Conservation (phyloP, 1,140 invertebrate species). For the Uloborus diversus region DNA sequence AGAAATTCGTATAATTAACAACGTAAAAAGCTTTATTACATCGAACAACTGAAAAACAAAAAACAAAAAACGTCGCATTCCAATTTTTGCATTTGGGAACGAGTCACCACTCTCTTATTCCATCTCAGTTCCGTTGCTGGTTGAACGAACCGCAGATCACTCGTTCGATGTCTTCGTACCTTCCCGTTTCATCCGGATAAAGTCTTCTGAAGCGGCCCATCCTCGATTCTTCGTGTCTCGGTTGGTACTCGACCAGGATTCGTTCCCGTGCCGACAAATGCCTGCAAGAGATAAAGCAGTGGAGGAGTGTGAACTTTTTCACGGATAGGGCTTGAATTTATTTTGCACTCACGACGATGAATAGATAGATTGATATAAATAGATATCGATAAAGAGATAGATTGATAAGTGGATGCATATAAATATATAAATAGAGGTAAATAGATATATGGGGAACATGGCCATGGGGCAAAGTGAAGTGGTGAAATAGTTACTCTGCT, state of each 20-base stretch:
- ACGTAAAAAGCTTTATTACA: no score
- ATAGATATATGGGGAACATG: no score
- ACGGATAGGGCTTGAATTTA: not conserved
- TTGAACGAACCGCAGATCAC: no score
- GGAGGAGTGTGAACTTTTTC: no score
- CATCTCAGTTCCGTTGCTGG: not conserved
- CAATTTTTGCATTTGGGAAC: not conserved
- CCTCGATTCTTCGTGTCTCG: not conserved
- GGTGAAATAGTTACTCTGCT: no score
- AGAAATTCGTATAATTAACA: no score
- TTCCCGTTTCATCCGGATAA: slow-evolving; percentile 12
- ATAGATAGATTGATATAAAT: not conserved
- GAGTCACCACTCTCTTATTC: not conserved
- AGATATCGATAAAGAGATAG: no score
- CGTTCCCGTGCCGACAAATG: not conserved
- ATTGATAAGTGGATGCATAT: no score
- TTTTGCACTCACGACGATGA: not conserved
- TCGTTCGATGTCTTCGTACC: not conserved
- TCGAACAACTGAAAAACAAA: no score
- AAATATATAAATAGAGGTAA: no score
- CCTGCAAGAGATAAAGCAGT: not conserved
- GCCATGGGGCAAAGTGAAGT: no score
- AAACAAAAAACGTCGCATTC: no score
- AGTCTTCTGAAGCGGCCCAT: slow-evolving; percentile 11
- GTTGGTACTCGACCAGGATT: slow-evolving; percentile 2